A percentile compares a stretch with the other conserved stretches of the same genome.
These are phyloP conservation scores for Chamaetylas fuelleborni DNA, from an alignment of 2,113 vertebrate species.

Conservation along the genomic window DNA sequence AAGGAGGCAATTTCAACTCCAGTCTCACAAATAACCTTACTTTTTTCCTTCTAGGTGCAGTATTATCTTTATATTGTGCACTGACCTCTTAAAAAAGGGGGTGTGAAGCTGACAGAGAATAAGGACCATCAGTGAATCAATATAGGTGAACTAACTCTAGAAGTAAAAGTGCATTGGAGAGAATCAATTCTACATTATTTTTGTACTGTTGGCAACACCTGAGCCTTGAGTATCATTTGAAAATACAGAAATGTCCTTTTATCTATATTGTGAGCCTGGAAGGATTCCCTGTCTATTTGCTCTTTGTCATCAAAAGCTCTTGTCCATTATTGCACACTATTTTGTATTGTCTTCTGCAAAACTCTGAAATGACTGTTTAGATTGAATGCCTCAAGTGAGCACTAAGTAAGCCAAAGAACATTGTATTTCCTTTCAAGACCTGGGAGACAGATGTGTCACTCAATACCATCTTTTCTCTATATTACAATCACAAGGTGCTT, in stretches of 20 bases:
- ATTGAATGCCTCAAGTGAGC: background rate
- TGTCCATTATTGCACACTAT: background rate
- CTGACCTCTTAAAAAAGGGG: background rate
- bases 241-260: conserved; percentile 45
- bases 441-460: background rate
- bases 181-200: conserved; percentile 17
- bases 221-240: conserved; percentile 29
- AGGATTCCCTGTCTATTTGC: background rate
- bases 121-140: conserved; percentile 43
- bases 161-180: conserved; percentile 33
- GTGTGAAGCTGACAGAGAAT: background rate
- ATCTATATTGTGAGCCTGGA: conserved; percentile 10
- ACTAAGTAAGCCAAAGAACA: background rate
- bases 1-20: conserved; percentile 24
- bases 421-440: background rate
- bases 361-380: conserved; percentile 16
- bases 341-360: conserved; percentile 23
- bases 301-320: background rate
- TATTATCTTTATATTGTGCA: conserved; percentile 14
- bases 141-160: conserved; percentile 21
- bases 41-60: background rate
- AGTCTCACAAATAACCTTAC: background rate
- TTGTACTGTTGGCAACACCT: conserved; percentile 41
- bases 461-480: background rate
- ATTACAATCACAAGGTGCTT: background rate